phyloP scores from a whole-genome alignment of 2,113 vertebrate species.

The Chelonoidis abingdonii region DNA sequence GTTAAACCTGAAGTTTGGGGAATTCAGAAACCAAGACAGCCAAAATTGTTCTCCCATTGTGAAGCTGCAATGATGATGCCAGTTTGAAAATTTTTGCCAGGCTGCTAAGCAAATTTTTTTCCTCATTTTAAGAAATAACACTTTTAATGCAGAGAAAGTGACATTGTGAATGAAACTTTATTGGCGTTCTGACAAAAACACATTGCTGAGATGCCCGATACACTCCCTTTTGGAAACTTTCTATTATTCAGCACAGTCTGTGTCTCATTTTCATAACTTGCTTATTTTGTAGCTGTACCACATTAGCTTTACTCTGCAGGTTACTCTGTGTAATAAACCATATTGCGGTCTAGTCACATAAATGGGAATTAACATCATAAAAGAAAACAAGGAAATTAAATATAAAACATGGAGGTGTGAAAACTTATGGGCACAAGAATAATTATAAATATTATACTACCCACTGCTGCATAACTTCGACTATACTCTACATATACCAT shows the following conservation, averaged over 20 bases:
- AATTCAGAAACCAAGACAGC: neutral
- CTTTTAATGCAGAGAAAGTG: neutral
- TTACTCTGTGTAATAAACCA: neutral
- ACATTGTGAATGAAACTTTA: neutral
- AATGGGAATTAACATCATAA: neutral
- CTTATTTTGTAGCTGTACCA: neutral
- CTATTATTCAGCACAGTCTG: neutral
- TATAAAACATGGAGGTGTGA: neutral
- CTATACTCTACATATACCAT: accelerated
- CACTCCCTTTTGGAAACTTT: neutral
- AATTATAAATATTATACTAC: neutral
- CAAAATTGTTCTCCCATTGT: neutral
- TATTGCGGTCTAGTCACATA: neutral
- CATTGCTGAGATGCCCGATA: neutral
- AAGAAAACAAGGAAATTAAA: neutral
- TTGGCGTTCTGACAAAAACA: neutral
- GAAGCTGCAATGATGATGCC: neutral
- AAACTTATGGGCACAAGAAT: neutral
- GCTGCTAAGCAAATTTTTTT: neutral
- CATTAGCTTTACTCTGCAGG: neutral
- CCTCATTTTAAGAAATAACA: neutral
- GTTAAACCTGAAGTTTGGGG: neutral
- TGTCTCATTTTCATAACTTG: neutral
- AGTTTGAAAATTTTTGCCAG: neutral
- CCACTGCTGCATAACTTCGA: neutral